These are phyloP conservation scores for Hippocampus kuda DNA, from an alignment of 2,797 vertebrate genomes.

Conservation along the genomic window DNA sequence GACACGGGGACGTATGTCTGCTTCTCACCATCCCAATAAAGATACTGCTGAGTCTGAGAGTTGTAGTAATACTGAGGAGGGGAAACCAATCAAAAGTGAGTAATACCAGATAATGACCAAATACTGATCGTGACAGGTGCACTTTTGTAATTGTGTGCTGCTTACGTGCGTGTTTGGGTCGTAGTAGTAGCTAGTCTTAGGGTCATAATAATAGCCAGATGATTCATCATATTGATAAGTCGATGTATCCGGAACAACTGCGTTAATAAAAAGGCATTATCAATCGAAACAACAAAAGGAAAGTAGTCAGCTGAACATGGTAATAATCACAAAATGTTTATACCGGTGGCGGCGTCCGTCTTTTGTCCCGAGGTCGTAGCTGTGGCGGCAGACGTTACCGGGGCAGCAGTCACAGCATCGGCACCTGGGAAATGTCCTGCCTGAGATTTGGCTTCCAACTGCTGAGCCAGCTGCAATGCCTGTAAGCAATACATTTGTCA, in stretches of 20 bases:
- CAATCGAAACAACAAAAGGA: not conserved
- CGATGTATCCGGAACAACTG: constrained; percentile 86
- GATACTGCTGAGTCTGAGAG: constrained; percentile 92
- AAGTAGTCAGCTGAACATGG: not conserved
- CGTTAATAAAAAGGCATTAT: not conserved
- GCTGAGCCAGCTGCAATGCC: constrained; percentile 48
- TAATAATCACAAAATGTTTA: constrained; percentile 6
- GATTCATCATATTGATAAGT: constrained; percentile 97
- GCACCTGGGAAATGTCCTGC: constrained; percentile 35
- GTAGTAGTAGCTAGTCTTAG: constrained; percentile 90
- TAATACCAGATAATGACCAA: not conserved
- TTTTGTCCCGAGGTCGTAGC: constrained; percentile 30
- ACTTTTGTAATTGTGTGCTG: not conserved
- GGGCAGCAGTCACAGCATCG: constrained; percentile 34
- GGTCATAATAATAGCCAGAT: constrained; percentile 97
- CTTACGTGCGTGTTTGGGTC: constrained; percentile 90
- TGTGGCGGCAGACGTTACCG: constrained; percentile 24
- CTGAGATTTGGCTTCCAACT: constrained; percentile 48
- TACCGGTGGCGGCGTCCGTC: constrained; percentile 34
- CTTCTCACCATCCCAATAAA: constrained; percentile 97
- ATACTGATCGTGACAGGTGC: not conserved
- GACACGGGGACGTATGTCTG: constrained; percentile 85
- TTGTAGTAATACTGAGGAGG: constrained; percentile 92
- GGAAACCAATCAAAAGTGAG: not conserved
- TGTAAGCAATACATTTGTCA: constrained; percentile 20